Evolutionary conservation across 2,888 invertebrate species (phyloP).

Genomic region (Pilophorus perplexus): DNA sequence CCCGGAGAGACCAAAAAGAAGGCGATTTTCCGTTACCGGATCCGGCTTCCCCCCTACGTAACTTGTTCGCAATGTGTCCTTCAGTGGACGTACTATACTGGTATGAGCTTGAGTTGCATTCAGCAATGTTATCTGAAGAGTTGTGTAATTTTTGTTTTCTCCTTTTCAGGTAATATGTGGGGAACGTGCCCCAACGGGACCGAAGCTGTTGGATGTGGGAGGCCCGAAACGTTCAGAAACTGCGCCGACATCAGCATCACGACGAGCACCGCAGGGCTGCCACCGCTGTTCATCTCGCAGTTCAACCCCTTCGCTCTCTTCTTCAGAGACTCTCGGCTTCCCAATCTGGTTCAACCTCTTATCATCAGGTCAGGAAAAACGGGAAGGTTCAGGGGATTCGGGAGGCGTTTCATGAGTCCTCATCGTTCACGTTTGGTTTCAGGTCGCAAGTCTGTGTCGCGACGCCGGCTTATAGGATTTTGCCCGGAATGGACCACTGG

Average conservation of each 20-base stretch:
- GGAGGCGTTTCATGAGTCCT: too few relatives aligned
- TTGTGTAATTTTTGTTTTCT: neutral
- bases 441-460: conserved; percentile 80
- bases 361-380: conserved; percentile 63
- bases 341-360: conserved; percentile 66
- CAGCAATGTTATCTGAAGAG: neutral
- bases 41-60: conserved; percentile 74
- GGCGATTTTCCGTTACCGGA: conserved; percentile 65
- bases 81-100: conserved; percentile 91
- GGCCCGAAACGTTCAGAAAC: conserved; percentile 85
- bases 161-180: conserved; percentile 80
- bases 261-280: conserved; percentile 72
- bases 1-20: conserved; percentile 69
- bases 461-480: conserved; percentile 60
- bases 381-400: too few relatives aligned
- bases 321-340: conserved; percentile 66
- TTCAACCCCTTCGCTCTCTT: conserved; percentile 70
- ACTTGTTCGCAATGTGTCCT: conserved; percentile 86
- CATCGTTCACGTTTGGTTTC: too few relatives aligned
- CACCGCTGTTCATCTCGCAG: conserved; percentile 57
- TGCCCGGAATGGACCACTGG: conserved; percentile 79
- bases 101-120: conserved; percentile 52
- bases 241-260: conserved; percentile 84
- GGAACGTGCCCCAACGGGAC: conserved; percentile 82
- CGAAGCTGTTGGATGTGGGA: conserved; percentile 84